Percentiles rank a stretch among this genome's conserved stretches.
Evolutionary conservation across 2,888 invertebrate species (phyloP).

Genomic region (Nephrocerus scutellatus): DNA sequence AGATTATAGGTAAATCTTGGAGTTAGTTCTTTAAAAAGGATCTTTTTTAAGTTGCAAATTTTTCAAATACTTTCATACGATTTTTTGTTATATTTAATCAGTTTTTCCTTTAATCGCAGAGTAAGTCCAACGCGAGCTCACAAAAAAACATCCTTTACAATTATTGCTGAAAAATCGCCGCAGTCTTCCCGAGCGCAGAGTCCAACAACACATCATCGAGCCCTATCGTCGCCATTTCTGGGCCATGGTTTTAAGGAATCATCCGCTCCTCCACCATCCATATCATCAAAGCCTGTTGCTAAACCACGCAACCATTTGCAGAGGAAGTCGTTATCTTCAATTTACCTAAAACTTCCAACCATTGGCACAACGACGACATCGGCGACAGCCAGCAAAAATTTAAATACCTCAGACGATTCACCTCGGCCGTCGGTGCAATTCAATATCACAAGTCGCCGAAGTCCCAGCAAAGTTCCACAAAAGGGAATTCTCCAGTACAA

Average conservation of each 20-base stretch:
- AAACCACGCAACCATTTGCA: conserved; percentile 27
- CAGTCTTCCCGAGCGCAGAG: conserved; percentile 50
- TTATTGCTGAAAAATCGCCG: conserved; percentile 55
- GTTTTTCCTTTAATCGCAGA: conserved; percentile 30
- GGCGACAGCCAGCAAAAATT: conserved; percentile 9
- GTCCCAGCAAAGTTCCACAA: conserved; percentile 35
- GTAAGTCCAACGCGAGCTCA: conserved; percentile 51
- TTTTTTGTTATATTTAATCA: neutral
- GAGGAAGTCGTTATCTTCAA: conserved; percentile 33
- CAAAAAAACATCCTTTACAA: conserved; percentile 62
- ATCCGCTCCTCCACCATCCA: conserved; percentile 1
- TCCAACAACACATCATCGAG: conserved; percentile 38
- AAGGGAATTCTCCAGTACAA: conserved; percentile 42
- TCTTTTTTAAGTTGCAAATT: neutral
- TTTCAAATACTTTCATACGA: neutral
- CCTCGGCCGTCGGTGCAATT: conserved; percentile 45
- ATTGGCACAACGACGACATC: too few species aligned
- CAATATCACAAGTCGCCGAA: conserved; percentile 38
- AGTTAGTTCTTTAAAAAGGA: neutral
- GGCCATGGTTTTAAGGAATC: conserved; percentile 52
- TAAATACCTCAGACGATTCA: conserved; percentile 34
- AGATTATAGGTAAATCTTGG: conserved; percentile 37
- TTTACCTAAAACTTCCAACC: conserved; percentile 30
- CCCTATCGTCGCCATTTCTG: conserved; percentile 56
- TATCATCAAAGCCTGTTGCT: conserved; percentile 23